Percentiles rank a stretch among this genome's conserved stretches.
Evolutionary conservation across 2,888 invertebrate genomes (phyloP).

Genomic region (Idaea straminata): DNA sequence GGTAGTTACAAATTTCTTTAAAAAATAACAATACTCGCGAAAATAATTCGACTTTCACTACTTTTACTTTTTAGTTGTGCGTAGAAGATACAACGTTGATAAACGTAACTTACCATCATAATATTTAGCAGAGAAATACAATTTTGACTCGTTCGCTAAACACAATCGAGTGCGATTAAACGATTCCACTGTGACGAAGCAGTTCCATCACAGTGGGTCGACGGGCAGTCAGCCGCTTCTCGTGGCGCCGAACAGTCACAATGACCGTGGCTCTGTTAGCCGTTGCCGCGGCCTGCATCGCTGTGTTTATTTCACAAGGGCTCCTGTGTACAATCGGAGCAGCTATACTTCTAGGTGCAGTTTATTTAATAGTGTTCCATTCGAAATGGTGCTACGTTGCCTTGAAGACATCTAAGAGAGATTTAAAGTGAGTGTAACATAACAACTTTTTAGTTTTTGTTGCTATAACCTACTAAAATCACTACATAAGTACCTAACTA

Average conservation of each 20-base stretch:
- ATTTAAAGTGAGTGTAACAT: slow-evolving; percentile 81
- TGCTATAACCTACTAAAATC: neutral
- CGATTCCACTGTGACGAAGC: slow-evolving; percentile 22
- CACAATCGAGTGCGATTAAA: slow-evolving; percentile 4
- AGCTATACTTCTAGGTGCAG: slow-evolving; percentile 78
- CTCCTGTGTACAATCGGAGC: slow-evolving; percentile 83
- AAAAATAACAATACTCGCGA: too few relatives aligned
- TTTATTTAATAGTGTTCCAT: slow-evolving; percentile 84
- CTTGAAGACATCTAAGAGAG: slow-evolving; percentile 86
- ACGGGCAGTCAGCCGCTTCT: slow-evolving; percentile 71
- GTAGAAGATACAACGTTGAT: neutral
- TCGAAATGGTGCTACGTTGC: slow-evolving; percentile 89
- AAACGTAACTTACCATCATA: neutral
- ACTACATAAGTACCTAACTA: neutral
- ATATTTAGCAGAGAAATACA: neutral
- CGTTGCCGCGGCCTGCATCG: slow-evolving; percentile 62
- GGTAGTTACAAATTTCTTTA: too few relatives aligned
- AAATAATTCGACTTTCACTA: too few relatives aligned
- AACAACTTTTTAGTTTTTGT: neutral
- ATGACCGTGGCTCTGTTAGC: slow-evolving; percentile 67
- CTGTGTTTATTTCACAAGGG: slow-evolving; percentile 78
- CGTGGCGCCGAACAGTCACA: slow-evolving; percentile 69
- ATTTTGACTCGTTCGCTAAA: neutral
- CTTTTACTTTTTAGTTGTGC: neutral
- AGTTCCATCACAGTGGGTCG: slow-evolving; percentile 33